Evolutionary conservation across 2,113 vertebrate genomes (phyloP).

Genomic region (Gopherus flavomarginatus): DNA sequence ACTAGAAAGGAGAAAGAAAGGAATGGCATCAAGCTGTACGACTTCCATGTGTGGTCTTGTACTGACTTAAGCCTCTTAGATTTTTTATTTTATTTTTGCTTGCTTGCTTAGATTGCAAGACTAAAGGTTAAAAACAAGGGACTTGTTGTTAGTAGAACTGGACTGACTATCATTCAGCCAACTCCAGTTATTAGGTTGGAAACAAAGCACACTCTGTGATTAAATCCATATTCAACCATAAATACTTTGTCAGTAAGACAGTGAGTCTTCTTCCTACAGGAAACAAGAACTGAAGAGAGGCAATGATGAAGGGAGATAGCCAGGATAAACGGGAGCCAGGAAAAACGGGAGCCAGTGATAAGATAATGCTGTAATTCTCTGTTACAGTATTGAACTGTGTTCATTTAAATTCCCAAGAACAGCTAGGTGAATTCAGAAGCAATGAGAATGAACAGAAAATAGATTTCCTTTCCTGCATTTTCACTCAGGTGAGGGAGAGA

Average conservation of each 20-base stretch:
- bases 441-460: slow-evolving; percentile 22
- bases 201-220: slow-evolving; percentile 29
- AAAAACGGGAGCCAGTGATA: background rate
- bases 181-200: background rate
- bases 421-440: background rate
- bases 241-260: slow-evolving; percentile 1
- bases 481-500: background rate
- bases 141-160: slow-evolving; percentile 2
- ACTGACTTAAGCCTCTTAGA: background rate
- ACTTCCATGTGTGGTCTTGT: background rate
- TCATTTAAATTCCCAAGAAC: slow-evolving; percentile 22
- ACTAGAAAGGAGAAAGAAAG: background rate
- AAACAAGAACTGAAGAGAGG: background rate
- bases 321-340: background rate
- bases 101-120: background rate
- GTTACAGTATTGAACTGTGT: background rate
- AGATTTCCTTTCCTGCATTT: slow-evolving; percentile 22
- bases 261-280: background rate
- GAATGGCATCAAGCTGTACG: background rate
- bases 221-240: slow-evolving; percentile 41
- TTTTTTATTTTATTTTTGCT: slow-evolving; percentile 1
- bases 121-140: slow-evolving; percentile 25
- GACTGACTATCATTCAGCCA: slow-evolving; percentile 10
- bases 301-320: background rate
- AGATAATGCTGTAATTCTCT: slow-evolving; percentile 15